Evolutionary conservation across 2,113 vertebrate species (phyloP).

Genomic region (Dolichallabes microphthalmus): DNA sequence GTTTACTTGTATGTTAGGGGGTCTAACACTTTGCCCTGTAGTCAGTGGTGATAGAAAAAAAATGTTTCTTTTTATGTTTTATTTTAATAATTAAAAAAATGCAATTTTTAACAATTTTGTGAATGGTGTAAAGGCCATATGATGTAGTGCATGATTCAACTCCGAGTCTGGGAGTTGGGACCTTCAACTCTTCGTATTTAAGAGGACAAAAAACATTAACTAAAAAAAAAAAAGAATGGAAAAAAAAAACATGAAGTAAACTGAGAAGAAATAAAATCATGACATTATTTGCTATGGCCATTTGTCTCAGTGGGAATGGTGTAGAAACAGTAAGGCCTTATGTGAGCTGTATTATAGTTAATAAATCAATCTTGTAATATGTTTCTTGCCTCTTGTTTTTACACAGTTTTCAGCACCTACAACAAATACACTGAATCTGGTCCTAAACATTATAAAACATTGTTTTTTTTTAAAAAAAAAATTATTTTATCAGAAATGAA

Average conservation of each 20-base stretch:
- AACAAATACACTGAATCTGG: constrained; percentile 8
- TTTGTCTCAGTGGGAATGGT: constrained; percentile 90
- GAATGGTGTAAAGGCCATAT: constrained; percentile 75
- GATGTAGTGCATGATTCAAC: constrained; percentile 85
- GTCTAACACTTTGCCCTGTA: constrained; percentile 78
- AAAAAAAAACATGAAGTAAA: constrained; percentile 70
- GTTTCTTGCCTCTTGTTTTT: constrained; percentile 56
- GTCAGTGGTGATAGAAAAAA: constrained; percentile 79
- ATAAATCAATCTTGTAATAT: constrained; percentile 94
- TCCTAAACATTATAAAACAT: neutral
- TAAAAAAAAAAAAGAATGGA: constrained; percentile 20
- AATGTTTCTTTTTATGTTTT: constrained; percentile 77
- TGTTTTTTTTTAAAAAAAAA: too few species aligned
- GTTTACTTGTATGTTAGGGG: constrained; percentile 78
- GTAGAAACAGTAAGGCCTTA: constrained; percentile 91
- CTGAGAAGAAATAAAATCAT: constrained; percentile 68
- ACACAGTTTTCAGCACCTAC: constrained; percentile 49
- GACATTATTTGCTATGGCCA: constrained; percentile 84
- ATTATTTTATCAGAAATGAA: too few species aligned
- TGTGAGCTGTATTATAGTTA: constrained; percentile 96
- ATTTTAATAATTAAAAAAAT: constrained; percentile 75
- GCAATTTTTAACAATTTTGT: constrained; percentile 72
- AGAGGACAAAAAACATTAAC: constrained; percentile 61
- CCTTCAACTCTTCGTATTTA: constrained; percentile 73
- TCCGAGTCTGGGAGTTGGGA: constrained; percentile 64